Evolutionary conservation across 1,140 invertebrate genomes (phyloP).

Genomic region (Maconellicoccus hirsutus): DNA sequence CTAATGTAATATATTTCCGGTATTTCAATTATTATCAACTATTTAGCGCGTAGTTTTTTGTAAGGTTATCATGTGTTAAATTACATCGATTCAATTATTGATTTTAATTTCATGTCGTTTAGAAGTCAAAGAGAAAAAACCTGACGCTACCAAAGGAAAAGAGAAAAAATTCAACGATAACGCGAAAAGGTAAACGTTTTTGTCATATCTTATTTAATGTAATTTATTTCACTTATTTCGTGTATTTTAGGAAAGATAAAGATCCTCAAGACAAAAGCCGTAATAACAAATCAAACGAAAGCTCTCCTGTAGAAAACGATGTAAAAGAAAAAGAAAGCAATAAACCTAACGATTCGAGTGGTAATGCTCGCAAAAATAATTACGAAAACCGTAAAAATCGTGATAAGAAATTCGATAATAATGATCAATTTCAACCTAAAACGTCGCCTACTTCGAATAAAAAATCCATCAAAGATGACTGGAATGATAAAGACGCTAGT

Average conservation of each 20-base stretch:
- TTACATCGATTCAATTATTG: neutral
- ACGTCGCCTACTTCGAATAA: neutral
- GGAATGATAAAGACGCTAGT: neutral
- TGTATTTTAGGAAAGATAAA: conserved; percentile 13
- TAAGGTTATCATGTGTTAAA: neutral
- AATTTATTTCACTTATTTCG: no score
- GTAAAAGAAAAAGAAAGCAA: neutral
- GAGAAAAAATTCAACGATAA: conserved; percentile 10
- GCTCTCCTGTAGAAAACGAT: neutral
- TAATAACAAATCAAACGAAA: neutral
- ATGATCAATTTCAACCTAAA: conserved; percentile 11
- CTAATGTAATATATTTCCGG: no score
- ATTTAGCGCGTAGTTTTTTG: neutral
- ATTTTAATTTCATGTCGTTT: neutral
- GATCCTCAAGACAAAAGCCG: neutral
- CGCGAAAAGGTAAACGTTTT: neutral
- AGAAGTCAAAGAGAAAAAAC: conserved; percentile 10
- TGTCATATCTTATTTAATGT: no score
- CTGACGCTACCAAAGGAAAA: neutral
- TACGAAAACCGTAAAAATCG: neutral
- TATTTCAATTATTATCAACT: neutral
- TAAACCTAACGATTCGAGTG: neutral
- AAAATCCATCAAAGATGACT: neutral
- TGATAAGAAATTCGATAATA: conserved; percentile 1
- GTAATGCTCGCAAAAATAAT: neutral